A percentile compares a stretch with the other conserved stretches of the same genome.
Evolutionary conservation across 2,888 invertebrate genomes (phyloP).

Genomic region (Liopterus haemorrhoidalis): DNA sequence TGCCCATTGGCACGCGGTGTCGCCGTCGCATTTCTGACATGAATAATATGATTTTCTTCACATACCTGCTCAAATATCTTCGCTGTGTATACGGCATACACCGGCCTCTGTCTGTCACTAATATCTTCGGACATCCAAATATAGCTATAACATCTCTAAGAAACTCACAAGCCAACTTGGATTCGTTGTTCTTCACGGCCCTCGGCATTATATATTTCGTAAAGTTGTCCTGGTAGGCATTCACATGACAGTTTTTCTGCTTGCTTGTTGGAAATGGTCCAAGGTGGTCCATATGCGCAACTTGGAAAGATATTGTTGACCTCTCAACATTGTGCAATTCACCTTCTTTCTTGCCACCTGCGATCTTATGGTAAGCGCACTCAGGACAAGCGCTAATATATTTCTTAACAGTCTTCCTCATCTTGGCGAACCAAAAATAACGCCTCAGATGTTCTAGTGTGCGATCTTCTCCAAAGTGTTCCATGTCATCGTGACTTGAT

Average conservation of each 20-base stretch:
- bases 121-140: constrained; percentile 9
- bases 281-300: constrained; percentile 11
- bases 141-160: constrained; percentile 3
- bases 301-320: constrained; percentile 23
- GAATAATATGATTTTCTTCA: no score
- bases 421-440: constrained; percentile 27
- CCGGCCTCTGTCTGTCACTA: constrained; percentile 12
- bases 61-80: no score
- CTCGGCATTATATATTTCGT: constrained; percentile 9
- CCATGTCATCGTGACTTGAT: constrained; percentile 22
- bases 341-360: constrained; percentile 21
- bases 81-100: no score
- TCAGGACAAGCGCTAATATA: constrained; percentile 26
- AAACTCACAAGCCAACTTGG: constrained; percentile 7
- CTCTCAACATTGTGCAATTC: constrained; percentile 30
- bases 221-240: constrained; percentile 11
- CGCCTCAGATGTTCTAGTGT: constrained; percentile 16
- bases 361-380: constrained; percentile 21
- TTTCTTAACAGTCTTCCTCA: constrained; percentile 23
- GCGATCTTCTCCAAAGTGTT: constrained; percentile 25
- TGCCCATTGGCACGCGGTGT: no score
- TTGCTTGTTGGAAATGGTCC: constrained; percentile 13
- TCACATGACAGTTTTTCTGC: constrained; percentile 3
- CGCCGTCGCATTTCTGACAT: no score
- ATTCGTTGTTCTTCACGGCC: constrained; percentile 14